Evolutionary conservation across 1,140 invertebrate species (phyloP), one percentile per base, ranked within the genome.

Genomic region (Magallana ariakensis): DNA sequence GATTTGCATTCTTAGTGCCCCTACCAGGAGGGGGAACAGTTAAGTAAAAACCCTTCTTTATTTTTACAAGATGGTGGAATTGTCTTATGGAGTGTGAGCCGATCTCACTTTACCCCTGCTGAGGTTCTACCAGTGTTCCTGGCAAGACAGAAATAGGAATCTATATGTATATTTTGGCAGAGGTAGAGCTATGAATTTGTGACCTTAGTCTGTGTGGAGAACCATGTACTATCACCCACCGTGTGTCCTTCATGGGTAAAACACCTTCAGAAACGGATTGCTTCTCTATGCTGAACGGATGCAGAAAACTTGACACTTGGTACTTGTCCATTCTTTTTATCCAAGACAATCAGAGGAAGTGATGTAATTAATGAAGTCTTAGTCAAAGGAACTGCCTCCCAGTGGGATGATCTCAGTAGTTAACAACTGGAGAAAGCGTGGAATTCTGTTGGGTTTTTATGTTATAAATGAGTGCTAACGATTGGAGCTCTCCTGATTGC

Each of bases 141-240:
- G 1, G 33, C 33, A 46, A 46, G 33, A 46, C 33, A 46, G 33
- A 46, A 4, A 46, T 46, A 46, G 33, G 62, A 70, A 70, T 70
- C 16, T 70, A 19, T 26, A 19, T 70, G 62, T 26, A 70, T 70
- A 70, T 70, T 70, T 70, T 70, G 62, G 62, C 62, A 70, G 62
- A 70, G 62, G 33, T 46, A 46, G 33, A 46, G 33, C 33, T 46
- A 46, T 46, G 33, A 46, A n/a, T n/a, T n/a, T 19, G 26, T 70
- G 62, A 70, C 62, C 62, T 33, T 33, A 1, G 19, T 10, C 33
- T 46, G 33, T 46, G 33, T 46, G 5, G 33, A 46, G 33, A 46
- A 46, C 2, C 33, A 46, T 26, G 13, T 70, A 70, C 11, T 22
- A 9, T 70, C 16, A 19, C 62, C 26, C 19, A 70, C 62, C 22